A percentile compares a stretch with the other conserved stretches of the same genome.
Conservation (phyloP, 2,113 vertebrate genomes). For the Geococcyx californianus region DNA sequence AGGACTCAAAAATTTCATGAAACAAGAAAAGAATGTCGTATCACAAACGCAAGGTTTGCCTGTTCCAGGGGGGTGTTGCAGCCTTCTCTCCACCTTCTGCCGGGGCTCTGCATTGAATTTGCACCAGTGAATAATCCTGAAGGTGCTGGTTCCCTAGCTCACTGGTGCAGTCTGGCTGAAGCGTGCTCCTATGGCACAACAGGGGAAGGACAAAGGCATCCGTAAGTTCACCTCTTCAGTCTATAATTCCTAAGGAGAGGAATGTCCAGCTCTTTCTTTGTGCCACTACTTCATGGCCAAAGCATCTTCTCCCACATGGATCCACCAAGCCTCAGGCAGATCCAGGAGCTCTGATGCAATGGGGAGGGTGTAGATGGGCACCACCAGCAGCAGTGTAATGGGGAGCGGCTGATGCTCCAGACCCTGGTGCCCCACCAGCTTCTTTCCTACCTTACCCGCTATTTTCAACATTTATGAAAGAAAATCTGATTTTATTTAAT, state of each 20-base stretch:
- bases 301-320: accelerated
- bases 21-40: background rate
- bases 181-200: accelerated
- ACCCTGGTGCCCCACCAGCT: background rate
- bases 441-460: background rate
- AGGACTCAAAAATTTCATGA: background rate
- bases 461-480: background rate
- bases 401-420: background rate
- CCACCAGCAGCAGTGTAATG: accelerated
- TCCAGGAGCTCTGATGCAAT: accelerated
- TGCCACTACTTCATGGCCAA: accelerated
- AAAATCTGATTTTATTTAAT: background rate
- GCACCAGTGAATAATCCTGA: background rate
- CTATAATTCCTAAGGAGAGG: background rate
- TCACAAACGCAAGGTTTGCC: background rate
- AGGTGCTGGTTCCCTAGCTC: background rate
- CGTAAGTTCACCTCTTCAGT: background rate
- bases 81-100: background rate
- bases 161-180: background rate
- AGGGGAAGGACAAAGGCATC: background rate
- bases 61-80: background rate
- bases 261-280: background rate
- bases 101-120: background rate
- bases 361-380: background rate
- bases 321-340: accelerated